Conservation (phyloP, 2,797 vertebrate species). For the Chelon auratus region DNA sequence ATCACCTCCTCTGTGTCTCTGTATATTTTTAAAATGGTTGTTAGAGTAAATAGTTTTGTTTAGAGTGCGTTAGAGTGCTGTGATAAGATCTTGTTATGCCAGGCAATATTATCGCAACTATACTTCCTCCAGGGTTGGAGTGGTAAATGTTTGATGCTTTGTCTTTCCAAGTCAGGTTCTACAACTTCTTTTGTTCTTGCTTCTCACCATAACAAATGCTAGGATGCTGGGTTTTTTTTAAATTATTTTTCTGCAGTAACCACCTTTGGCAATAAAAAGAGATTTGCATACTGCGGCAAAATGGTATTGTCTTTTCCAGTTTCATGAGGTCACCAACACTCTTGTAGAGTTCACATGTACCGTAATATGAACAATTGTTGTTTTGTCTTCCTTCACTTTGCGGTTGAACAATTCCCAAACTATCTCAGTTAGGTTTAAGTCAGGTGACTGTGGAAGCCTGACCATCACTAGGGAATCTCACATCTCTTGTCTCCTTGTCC, state of each 20-base stretch:
- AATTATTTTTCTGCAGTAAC: too few species aligned
- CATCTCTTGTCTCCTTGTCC: neutral
- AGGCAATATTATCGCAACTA: neutral
- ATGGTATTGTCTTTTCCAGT: too few species aligned
- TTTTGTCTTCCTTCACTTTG: too few species aligned
- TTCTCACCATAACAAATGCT: neutral
- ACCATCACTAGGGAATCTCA: neutral
- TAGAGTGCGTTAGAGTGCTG: neutral
- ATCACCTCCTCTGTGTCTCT: neutral
- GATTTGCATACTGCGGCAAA: too few species aligned
- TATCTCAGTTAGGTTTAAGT: neutral
- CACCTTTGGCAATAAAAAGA: too few species aligned
- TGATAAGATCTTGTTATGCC: neutral
- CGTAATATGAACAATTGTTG: too few species aligned
- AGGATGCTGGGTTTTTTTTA: too few species aligned
- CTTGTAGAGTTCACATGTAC: too few species aligned
- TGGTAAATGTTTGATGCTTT: slow-evolving; percentile 22
- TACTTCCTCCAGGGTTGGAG: neutral
- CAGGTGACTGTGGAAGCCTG: neutral
- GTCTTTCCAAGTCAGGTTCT: neutral
- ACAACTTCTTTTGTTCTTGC: neutral
- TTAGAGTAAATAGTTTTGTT: neutral
- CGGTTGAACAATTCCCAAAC: neutral
- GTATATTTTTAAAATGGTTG: slow-evolving; percentile 3
- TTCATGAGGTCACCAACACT: too few species aligned